A percentile compares a stretch with the other conserved stretches of the same genome.
phyloP scores from a whole-genome alignment of 2,113 vertebrate species.

The Protobothrops mucrosquamatus region DNA sequence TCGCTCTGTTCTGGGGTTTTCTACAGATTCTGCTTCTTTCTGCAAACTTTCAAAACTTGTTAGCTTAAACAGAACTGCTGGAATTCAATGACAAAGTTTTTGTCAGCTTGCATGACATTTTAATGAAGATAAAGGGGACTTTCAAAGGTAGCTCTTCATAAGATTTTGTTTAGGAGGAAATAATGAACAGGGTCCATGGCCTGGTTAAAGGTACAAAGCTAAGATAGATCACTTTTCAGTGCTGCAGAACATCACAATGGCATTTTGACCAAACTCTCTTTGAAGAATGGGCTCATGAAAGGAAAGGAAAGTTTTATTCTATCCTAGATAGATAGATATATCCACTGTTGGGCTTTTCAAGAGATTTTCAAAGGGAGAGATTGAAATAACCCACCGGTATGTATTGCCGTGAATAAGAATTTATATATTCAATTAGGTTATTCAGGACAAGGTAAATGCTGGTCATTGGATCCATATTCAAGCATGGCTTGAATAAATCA shows the following conservation, averaged over 20 bases:
- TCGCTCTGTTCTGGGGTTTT: constrained; percentile 15
- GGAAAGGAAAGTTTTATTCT: constrained; percentile 35
- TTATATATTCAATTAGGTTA: neutral
- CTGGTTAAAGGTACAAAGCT: constrained; percentile 44
- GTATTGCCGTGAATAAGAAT: neutral
- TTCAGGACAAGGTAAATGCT: neutral
- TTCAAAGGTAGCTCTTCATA: constrained; percentile 54
- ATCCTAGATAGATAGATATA: neutral
- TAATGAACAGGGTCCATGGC: constrained; percentile 52
- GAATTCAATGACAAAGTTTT: constrained; percentile 55
- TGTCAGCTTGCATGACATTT: constrained; percentile 55
- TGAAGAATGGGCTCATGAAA: constrained; percentile 41
- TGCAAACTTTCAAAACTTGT: constrained; percentile 40
- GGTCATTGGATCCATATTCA: neutral
- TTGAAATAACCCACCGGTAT: neutral
- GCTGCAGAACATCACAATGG: constrained; percentile 23
- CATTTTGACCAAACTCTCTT: constrained; percentile 49
- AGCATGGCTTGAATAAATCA: neutral
- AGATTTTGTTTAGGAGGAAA: constrained; percentile 41
- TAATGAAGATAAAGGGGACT: constrained; percentile 64
- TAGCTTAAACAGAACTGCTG: constrained; percentile 22
- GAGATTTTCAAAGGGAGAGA: neutral
- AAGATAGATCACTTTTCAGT: constrained; percentile 52
- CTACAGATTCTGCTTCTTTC: constrained; percentile 42
- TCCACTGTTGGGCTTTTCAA: neutral